Percentiles rank a stretch among this genome's conserved stretches.
These are phyloP conservation scores for Trematocara caparti DNA, from an alignment of 2,797 vertebrate genomes.

Conservation along the genomic window DNA sequence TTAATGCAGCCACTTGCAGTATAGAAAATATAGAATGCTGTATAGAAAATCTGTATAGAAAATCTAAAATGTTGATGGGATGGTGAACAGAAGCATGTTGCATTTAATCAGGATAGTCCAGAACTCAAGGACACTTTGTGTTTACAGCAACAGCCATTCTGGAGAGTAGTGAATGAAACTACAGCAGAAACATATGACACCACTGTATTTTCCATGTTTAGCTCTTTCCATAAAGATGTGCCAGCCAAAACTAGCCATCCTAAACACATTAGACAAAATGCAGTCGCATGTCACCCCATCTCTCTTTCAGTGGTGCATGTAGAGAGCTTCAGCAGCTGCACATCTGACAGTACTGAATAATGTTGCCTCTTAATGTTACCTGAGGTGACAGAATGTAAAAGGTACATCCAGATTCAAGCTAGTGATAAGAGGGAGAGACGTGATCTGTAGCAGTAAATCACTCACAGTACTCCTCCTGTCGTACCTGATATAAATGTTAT, in stretches of 20 bases:
- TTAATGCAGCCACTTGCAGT: neutral
- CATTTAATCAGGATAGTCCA: neutral
- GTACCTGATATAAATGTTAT: neutral
- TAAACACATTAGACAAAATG: neutral
- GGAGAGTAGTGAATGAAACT: neutral
- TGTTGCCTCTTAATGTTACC: neutral
- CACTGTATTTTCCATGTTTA: neutral
- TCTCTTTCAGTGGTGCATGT: neutral
- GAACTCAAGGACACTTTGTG: neutral
- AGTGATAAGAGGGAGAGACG: conserved; percentile 9
- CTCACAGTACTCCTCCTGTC: neutral
- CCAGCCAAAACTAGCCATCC: neutral
- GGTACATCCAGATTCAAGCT: conserved; percentile 15
- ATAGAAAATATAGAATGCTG: neutral
- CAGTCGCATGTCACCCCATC: neutral
- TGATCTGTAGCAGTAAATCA: conserved; percentile 7
- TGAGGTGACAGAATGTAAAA: conserved; percentile 12
- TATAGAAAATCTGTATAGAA: neutral
- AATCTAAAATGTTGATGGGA: neutral
- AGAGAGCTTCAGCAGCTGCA: neutral
- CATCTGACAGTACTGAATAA: conserved; percentile 9
- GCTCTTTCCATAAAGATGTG: neutral
- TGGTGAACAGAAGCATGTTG: neutral
- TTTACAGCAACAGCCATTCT: neutral
- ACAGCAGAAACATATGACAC: neutral